Base-by-base conservation (phyloP, 2,888 invertebrate species). In the Lasius platythorax region DNA sequence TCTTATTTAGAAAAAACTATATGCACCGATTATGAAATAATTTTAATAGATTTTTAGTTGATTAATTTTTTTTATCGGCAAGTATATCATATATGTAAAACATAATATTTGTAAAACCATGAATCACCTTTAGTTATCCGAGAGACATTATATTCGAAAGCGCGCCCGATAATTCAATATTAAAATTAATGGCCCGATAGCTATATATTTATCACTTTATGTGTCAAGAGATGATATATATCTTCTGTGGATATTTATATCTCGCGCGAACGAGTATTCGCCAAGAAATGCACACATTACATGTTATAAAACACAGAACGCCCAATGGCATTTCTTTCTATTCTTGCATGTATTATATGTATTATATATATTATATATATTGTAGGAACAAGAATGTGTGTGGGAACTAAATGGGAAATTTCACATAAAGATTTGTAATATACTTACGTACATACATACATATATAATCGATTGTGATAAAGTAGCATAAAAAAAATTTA, bases 171-270 rank as follows among this genome's bases (percentile, higher is more conserved):
- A 33, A 15, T 2, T 63, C n/a, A 9, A 58, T 3, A 11, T 46
- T 46, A 30, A 58, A 63, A 75, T 75, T 75, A 30, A 15, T 74
- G n/a, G 4, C 4, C 63, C 8, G n/a, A 40, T 12, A n/a, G 12
- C 8, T 43, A 46, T 46, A 61, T 15, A 23, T 46, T 72, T 56
- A 53, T n/a, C 15, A 2, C 28, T 37, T 56, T 12, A 12, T 53
- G 18, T 11, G 61, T 66, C 23, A 23, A 5, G 5, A 46, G 2
- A 37, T 12, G 0, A 58, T 23, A 23, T 23, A 61, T n/a, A 46
- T 43, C 43, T 30, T 30, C 30, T 11, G 8, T 6, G 3, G 3
- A 53, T 43, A 50, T 9, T 73, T 73, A 37, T 53, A 53, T 33
- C 37, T 67, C 23, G 8, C 37, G n/a, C 40, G 2, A 43, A 67